Evolutionary conservation across 2,797 vertebrate genomes (phyloP).

Genomic region (Esox masquinongy): DNA sequence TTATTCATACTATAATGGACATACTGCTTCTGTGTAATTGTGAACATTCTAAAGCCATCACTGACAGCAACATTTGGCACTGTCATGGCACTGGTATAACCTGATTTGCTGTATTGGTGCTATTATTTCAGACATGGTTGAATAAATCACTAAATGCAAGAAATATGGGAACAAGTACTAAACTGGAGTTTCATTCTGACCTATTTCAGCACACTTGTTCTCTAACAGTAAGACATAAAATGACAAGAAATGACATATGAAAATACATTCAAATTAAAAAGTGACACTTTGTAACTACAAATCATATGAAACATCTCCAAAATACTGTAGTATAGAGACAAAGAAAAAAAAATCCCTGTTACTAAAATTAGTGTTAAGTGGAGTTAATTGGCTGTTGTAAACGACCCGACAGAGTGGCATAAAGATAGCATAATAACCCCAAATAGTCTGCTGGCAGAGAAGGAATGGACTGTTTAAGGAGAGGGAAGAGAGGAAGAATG

Average conservation of each 20-base stretch:
- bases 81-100: background rate
- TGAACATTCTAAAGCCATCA: background rate
- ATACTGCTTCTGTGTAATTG: background rate
- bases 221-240: too few species aligned
- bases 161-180: background rate
- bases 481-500: slow-evolving; percentile 4
- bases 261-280: too few species aligned
- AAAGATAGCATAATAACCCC: too few species aligned
- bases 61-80: background rate
- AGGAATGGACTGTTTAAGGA: slow-evolving; percentile 21
- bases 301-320: too few species aligned
- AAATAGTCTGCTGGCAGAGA: background rate
- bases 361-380: slow-evolving; percentile 15
- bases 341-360: too few species aligned
- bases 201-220: background rate
- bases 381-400: slow-evolving; percentile 42
- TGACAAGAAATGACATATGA: too few species aligned
- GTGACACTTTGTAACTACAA: too few species aligned
- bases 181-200: background rate
- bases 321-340: too few species aligned
- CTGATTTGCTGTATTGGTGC: background rate
- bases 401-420: background rate
- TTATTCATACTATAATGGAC: background rate
- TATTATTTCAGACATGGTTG: background rate
- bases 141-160: background rate